phyloP scores from a whole-genome alignment of 2,797 vertebrate species.

The Ctenosaura bakeri region DNA sequence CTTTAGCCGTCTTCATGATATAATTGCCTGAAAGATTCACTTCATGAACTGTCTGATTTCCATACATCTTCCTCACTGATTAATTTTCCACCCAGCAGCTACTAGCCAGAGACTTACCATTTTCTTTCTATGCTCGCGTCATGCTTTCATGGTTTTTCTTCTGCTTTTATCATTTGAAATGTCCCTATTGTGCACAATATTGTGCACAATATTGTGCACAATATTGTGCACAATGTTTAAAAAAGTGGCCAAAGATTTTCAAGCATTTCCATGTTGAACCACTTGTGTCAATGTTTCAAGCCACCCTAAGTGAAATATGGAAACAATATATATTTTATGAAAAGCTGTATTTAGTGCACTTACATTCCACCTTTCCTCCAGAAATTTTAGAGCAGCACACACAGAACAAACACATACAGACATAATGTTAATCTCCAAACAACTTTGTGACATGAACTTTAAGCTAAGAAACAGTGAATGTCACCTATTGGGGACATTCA shows the following conservation, averaged over 20 bases:
- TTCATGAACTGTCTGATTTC: constrained; percentile 69
- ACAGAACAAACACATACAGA: background rate
- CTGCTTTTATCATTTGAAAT: background rate
- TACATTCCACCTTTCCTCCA: background rate
- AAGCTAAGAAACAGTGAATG: background rate
- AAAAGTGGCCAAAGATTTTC: background rate
- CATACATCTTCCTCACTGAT: constrained; percentile 61
- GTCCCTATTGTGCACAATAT: background rate
- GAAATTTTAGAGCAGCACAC: no score
- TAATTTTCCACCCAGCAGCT: constrained; percentile 53
- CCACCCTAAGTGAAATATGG: background rate
- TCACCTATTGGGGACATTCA: background rate
- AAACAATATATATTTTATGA: background rate
- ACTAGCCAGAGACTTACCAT: constrained; percentile 30
- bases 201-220: no score
- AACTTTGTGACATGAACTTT: background rate
- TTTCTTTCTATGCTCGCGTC: background rate
- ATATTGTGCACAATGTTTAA: no score
- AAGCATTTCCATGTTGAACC: background rate
- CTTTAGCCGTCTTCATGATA: constrained; percentile 69
- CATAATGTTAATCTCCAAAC: background rate
- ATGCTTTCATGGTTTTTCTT: background rate
- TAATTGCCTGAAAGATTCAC: constrained; percentile 66
- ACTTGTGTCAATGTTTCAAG: background rate
- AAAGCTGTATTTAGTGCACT: background rate